A percentile compares a stretch with the other conserved stretches of the same genome.
phyloP scores from a whole-genome alignment of 2,888 invertebrate species.

The Sepioteuthis lessoniana region DNA sequence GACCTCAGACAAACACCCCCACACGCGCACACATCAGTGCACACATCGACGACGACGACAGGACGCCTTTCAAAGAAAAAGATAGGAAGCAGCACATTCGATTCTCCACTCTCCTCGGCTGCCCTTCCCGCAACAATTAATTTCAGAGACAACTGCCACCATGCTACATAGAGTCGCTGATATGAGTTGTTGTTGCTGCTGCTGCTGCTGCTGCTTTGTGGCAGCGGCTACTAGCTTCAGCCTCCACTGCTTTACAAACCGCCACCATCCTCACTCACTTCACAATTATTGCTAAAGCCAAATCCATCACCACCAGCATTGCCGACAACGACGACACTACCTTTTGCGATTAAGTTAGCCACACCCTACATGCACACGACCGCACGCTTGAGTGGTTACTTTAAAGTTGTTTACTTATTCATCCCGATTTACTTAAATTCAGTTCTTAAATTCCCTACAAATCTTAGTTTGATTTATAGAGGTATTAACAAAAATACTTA shows the following conservation, averaged over 20 bases:
- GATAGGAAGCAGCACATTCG: not conserved
- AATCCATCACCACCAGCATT: not conserved
- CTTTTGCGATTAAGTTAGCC: not conserved
- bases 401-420: not conserved
- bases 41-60: not conserved
- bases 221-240: not conserved
- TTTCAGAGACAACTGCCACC: conserved; percentile 8
- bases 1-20: not conserved
- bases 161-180: not conserved
- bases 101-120: not conserved
- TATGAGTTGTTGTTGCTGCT: not conserved
- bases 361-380: not conserved
- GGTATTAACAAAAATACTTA: not conserved
- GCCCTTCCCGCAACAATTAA: conserved; percentile 4
- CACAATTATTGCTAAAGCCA: not conserved
- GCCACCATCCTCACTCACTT: not conserved
- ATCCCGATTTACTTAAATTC: not conserved
- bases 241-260: not conserved
- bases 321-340: not conserved
- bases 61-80: not conserved
- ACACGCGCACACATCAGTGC: not conserved
- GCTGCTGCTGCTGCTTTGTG: not conserved
- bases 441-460: not conserved
- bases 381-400: not conserved
- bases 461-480: not conserved